Evolutionary conservation across 2,113 vertebrate species (phyloP).

Genomic region (Ammospiza nelsoni): DNA sequence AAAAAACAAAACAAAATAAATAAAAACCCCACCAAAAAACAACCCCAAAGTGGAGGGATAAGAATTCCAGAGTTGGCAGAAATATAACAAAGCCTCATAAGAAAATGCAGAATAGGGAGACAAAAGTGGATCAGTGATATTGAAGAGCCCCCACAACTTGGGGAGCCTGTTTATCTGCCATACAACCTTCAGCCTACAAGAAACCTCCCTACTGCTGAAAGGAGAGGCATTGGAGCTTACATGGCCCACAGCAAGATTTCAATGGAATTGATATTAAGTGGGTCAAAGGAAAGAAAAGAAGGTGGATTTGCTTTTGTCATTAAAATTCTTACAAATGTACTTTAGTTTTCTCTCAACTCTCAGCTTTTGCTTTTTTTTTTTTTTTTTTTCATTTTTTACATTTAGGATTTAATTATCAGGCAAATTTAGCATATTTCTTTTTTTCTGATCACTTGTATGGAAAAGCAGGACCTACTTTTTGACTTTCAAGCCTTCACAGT

Average conservation of each 20-base stretch:
- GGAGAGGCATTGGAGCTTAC: not conserved
- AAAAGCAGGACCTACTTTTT: conserved; percentile 1
- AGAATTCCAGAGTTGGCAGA: not conserved
- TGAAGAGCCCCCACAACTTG: not conserved
- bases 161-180: not conserved
- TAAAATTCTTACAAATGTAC: not conserved
- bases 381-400: not conserved
- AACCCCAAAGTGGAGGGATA: not conserved
- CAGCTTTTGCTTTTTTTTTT: not conserved
- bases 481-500: not conserved
- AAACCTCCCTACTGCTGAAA: not conserved
- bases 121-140: not conserved
- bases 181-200: not conserved
- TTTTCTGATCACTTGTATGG: not conserved
- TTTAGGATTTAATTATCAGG: not conserved
- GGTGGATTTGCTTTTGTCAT: not conserved
- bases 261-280: not conserved
- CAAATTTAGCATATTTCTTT: not conserved
- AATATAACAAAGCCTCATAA: not conserved
- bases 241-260: not conserved
- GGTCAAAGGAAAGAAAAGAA: not conserved
- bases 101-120: not conserved
- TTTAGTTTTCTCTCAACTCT: not conserved
- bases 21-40: no score
- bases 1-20: no score